Conservation (phyloP, 37 sponge, comb jelly and placozoan genomes). For the Geodia barretti region DNA sequence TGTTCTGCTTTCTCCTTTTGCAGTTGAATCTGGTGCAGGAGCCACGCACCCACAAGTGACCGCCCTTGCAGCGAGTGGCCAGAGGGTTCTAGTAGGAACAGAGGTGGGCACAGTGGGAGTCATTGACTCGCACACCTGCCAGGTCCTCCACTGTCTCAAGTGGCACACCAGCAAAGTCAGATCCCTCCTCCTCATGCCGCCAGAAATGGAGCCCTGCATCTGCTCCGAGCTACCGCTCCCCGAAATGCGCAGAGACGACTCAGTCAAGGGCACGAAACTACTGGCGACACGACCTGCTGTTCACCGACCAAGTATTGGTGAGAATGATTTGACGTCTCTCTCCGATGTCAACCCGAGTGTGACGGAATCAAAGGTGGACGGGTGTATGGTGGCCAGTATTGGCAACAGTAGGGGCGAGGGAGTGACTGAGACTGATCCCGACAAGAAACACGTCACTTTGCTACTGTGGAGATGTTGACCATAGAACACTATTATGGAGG, state of each 20-base stretch:
- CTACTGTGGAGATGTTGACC: neutral
- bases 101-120: slow-evolving; percentile 15
- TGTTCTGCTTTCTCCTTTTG: neutral
- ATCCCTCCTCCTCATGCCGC: slow-evolving; percentile 42
- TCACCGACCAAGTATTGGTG: too few relatives aligned
- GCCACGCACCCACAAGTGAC: neutral
- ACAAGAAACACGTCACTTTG: neutral
- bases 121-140: slow-evolving; percentile 10
- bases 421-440: neutral
- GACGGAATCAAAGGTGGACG: too few relatives aligned
- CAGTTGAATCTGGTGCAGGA: neutral
- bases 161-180: slow-evolving; percentile 54
- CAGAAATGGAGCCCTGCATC: slow-evolving; percentile 29
- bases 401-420: neutral
- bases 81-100: slow-evolving; percentile 30
- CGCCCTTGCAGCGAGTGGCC: slow-evolving; percentile 6
- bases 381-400: slow-evolving; percentile 7
- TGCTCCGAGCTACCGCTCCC: slow-evolving; percentile 44
- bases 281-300: too few relatives aligned
- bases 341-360: too few relatives aligned
- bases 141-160: neutral
- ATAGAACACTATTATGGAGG: too few relatives aligned
- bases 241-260: neutral
- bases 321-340: too few relatives aligned
- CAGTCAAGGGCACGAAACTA: too few relatives aligned